Evolutionary conservation across 2,888 invertebrate species (phyloP).

Genomic region (Anorthoa munda): DNA sequence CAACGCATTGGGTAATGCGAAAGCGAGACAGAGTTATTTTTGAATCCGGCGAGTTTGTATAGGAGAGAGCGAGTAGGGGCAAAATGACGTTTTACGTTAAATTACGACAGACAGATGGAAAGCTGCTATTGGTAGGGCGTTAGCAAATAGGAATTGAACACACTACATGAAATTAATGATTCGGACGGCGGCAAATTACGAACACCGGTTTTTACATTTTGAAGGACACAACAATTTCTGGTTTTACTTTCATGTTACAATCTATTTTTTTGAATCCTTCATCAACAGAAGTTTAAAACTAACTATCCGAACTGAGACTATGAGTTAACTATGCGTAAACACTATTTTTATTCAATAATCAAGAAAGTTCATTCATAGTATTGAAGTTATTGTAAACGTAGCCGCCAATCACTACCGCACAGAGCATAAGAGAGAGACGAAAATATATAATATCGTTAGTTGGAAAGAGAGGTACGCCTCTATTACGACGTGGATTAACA

Average conservation of each 20-base stretch:
- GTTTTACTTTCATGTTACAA: background rate
- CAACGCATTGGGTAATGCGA: constrained; percentile 74
- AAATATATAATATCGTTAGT: constrained; percentile 61
- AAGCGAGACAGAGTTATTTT: constrained; percentile 78
- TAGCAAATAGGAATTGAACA: constrained; percentile 88
- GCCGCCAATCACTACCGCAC: constrained; percentile 82
- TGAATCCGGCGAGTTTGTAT: constrained; percentile 49
- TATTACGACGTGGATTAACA: constrained; percentile 73
- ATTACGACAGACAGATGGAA: constrained; percentile 93
- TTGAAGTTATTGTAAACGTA: constrained; percentile 54
- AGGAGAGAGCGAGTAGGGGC: constrained; percentile 77
- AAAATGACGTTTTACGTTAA: constrained; percentile 76
- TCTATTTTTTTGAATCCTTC: background rate
- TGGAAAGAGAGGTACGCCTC: constrained; percentile 66
- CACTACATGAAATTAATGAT: constrained; percentile 78
- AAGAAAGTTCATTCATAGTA: constrained; percentile 60
- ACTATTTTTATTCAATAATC: constrained; percentile 16
- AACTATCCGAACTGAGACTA: background rate
- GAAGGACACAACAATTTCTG: background rate
- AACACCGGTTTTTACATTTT: constrained; percentile 59
- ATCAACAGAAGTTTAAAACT: background rate
- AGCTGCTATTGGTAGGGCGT: constrained; percentile 90
- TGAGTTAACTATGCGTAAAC: background rate
- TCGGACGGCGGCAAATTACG: constrained; percentile 75
- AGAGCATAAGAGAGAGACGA: constrained; percentile 81